These are phyloP conservation scores for Plebejus argus DNA, from an alignment of 2,888 invertebrate genomes.

Conservation along the genomic window DNA sequence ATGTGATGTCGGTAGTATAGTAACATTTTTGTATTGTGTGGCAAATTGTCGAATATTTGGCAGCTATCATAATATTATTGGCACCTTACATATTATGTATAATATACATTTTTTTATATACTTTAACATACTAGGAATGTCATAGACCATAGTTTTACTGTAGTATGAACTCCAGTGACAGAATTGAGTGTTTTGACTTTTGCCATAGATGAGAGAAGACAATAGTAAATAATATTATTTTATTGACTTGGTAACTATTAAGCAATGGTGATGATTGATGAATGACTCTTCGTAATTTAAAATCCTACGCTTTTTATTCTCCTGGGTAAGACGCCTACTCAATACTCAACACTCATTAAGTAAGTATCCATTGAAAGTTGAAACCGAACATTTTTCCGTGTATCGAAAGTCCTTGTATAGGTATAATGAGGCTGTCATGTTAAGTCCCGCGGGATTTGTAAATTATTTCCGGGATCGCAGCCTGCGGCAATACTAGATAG, in stretches of 20 bases:
- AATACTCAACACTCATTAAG: not conserved
- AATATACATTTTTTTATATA: too few species aligned
- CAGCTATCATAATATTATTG: not conserved
- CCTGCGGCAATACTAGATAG: not conserved
- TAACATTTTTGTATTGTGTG: not conserved
- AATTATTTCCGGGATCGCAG: constrained; percentile 22
- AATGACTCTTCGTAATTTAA: not conserved
- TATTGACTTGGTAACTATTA: not conserved
- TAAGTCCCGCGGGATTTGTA: constrained; percentile 15
- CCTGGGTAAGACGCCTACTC: not conserved
- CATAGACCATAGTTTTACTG: too few species aligned
- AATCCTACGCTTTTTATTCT: not conserved
- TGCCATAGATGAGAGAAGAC: not conserved
- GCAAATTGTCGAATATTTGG: not conserved
- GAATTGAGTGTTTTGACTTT: not conserved
- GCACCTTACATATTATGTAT: too few species aligned
- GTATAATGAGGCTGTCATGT: constrained; percentile 30
- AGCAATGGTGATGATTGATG: not conserved
- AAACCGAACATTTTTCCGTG: not conserved
- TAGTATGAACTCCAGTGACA: too few species aligned
- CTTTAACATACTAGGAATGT: too few species aligned
- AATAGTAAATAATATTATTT: too few species aligned
- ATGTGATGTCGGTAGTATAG: not conserved
- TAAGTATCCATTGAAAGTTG: not conserved
- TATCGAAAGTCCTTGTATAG: constrained; percentile 3